Evolutionary conservation across 30 jellyfish, hydroid and myxozoan genomes (phyloP).

Genomic region (Aurelia sp.): DNA sequence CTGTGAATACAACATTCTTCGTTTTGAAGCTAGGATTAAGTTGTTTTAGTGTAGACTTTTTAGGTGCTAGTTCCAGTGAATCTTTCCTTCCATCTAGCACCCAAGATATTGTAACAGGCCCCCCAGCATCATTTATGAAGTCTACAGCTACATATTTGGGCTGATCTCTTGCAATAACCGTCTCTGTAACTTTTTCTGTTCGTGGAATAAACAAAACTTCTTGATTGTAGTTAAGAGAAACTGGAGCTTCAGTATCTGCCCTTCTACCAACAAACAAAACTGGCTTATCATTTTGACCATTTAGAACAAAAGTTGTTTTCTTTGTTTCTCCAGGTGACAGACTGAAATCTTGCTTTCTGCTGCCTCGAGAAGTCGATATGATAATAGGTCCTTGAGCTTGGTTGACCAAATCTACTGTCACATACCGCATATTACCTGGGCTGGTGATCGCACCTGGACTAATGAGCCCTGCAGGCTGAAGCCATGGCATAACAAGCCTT

Average conservation of each 20-base stretch:
- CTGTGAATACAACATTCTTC: not conserved
- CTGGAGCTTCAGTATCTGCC: not conserved
- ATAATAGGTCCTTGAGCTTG: conserved; percentile 40
- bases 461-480: not conserved
- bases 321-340: conserved; percentile 14
- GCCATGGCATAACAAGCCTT: conserved; percentile 23
- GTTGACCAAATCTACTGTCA: conserved; percentile 21
- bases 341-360: not conserved
- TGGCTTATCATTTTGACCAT: not conserved
- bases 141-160: conserved; percentile 26
- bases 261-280: conserved; percentile 24
- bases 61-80: not conserved
- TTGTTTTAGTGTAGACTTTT: not conserved
- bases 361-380: not conserved
- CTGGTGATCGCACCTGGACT: not conserved
- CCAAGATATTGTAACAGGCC: not conserved
- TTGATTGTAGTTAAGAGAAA: conserved; percentile 1
- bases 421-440: not conserved
- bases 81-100: not conserved
- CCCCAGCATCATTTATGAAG: conserved; percentile 3
- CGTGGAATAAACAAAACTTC: conserved; percentile 28
- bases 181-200: conserved; percentile 26
- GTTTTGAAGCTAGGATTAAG: not conserved
- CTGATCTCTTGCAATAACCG: conserved; percentile 36
- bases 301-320: not conserved